Evolutionary conservation across 1,140 invertebrate species (phyloP), one percentile per base, ranked within the genome.

Genomic region (Panonychus citri): DNA sequence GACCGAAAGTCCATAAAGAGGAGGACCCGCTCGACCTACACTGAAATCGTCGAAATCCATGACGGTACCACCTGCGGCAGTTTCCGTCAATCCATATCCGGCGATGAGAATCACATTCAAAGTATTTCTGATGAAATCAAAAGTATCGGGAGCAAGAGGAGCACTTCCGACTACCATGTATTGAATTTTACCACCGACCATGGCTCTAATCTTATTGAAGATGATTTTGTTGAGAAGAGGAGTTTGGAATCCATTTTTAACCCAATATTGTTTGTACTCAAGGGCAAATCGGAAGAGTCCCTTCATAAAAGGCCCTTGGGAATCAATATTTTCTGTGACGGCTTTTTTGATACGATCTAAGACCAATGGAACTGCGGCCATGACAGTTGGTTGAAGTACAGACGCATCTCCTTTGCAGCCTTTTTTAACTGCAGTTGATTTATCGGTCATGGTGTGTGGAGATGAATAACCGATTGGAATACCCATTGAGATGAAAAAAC

Each of bases 31-130:
- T 25, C 62, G 52, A 27, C 67, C 64, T n/a, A 60, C 59, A 25
- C 57, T 56, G 40, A 57, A 52, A 60, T 68, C 67, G 30, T 62
- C 46, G 15, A 63, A 46, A 34, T 60, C 60, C 64, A 65, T 65
- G 2, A 64, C 27, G 7, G 64, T 63, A 27, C 57, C 62, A 30
- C 62, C 60, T 12, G 62, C 64, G 2, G 83, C 84, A 12, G 90
- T 95, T 76, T 98, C 93, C 1, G 94, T 98, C 37, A 97, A 77
- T 8, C 93, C 94, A 72, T 98, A 61, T 15, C 93, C 94, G 68
- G 94, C 88, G 49, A 87, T 78, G 27, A 97, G 78, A 50, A 81
- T 81, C 43, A 84, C 81, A 67, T 89, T 94, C 25, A 98, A 76
- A 67, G 89, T 93, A 57, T 85, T 79, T 67, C 90, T 84, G 62